A percentile compares a stretch with the other conserved stretches of the same genome.
These are phyloP conservation scores for Hetaerina titia DNA, from an alignment of 2,888 invertebrate genomes.

Conservation along the genomic window DNA sequence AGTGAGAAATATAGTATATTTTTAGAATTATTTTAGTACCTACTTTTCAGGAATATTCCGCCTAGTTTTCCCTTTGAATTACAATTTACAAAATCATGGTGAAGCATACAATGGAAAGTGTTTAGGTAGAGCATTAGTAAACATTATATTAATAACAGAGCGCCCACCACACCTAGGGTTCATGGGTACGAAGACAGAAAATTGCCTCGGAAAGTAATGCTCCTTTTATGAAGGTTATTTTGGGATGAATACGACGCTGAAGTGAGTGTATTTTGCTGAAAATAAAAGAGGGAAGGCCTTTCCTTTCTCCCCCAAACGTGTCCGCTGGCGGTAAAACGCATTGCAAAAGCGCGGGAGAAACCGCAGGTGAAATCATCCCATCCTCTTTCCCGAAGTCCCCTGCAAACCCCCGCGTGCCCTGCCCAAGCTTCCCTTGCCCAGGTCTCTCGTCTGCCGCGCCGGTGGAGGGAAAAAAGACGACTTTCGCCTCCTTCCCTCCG, in stretches of 20 bases:
- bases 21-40: no score
- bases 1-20: no score
- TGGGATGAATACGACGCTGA: background rate
- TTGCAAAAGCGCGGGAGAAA: background rate
- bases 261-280: background rate
- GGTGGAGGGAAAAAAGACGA: background rate
- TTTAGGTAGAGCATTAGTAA: no score
- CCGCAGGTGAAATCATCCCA: background rate
- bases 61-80: background rate
- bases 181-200: background rate
- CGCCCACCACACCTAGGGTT: background rate
- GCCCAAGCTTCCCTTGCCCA: no score
- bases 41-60: background rate
- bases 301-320: background rate
- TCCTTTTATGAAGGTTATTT: background rate
- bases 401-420: no score
- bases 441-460: background rate
- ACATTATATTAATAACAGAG: no score
- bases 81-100: background rate
- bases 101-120: no score
- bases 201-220: background rate
- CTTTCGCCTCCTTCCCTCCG: background rate
- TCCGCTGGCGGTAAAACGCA: conserved; percentile 15
- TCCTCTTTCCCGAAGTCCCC: background rate
- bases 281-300: background rate